Evolutionary conservation across 2,888 invertebrate genomes (phyloP).

Genomic region (Noctua janthe): DNA sequence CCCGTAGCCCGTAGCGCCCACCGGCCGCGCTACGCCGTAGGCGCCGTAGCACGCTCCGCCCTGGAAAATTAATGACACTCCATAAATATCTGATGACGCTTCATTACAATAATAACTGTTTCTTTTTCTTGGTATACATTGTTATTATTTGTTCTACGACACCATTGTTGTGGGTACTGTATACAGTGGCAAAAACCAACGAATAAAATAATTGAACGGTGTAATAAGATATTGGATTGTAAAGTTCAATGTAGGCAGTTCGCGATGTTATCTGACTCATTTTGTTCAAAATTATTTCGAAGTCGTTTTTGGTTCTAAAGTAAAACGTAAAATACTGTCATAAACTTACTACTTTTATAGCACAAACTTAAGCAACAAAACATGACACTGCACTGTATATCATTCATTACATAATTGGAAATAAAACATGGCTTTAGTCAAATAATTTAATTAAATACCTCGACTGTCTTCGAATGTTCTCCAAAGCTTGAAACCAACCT

Average conservation of each 20-base stretch:
- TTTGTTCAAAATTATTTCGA: background rate
- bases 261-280: constrained; percentile 33
- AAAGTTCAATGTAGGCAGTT: constrained; percentile 30
- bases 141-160: constrained; percentile 2
- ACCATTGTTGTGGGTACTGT: background rate
- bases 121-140: constrained; percentile 28
- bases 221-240: constrained; percentile 17
- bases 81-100: constrained; percentile 49
- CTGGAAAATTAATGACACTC: constrained; percentile 63
- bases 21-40: constrained; percentile 66
- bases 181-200: constrained; percentile 9
- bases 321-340: background rate
- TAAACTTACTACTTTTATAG: background rate
- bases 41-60: constrained; percentile 54
- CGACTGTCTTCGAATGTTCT: background rate
- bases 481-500: constrained; percentile 33
- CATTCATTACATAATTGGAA: background rate
- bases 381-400: background rate
- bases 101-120: constrained; percentile 47
- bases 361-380: background rate
- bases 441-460: constrained; percentile 7
- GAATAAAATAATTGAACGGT: constrained; percentile 22
- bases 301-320: background rate
- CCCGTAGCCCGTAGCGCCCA: constrained; percentile 60
- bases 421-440: background rate